Evolutionary conservation across 64 coral and sea anemone genomes (phyloP).

Genomic region (Actinia tenebrosa): DNA sequence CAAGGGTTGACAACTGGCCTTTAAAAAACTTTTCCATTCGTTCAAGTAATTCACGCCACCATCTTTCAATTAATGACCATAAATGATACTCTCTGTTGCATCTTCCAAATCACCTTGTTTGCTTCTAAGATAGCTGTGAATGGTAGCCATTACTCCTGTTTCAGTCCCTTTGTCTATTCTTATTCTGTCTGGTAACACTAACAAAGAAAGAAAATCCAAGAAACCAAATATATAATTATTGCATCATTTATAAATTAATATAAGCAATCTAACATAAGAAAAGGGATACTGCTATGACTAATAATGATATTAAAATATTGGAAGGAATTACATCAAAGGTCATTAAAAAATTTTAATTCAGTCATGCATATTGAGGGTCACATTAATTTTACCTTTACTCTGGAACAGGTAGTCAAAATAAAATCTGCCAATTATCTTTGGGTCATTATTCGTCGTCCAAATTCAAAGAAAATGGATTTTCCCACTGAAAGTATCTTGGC

Average conservation of each 20-base stretch:
- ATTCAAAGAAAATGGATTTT: constrained; percentile 44
- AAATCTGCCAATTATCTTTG: constrained; percentile 37
- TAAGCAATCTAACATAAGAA: too few relatives aligned
- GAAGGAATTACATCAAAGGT: not conserved
- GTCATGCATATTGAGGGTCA: not conserved
- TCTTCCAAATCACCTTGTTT: constrained; percentile 40
- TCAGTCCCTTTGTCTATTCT: constrained; percentile 34
- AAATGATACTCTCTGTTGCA: constrained; percentile 35
- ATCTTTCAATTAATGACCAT: constrained; percentile 31
- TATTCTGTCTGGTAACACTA: constrained; percentile 39
- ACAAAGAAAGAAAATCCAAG: constrained; percentile 5
- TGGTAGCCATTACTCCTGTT: constrained; percentile 46
- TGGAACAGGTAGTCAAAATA: constrained; percentile 44
- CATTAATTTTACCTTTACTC: constrained; percentile 17
- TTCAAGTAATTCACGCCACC: constrained; percentile 36
- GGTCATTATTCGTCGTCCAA: constrained; percentile 33
- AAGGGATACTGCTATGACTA: too few relatives aligned
- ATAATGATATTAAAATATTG: too few relatives aligned
- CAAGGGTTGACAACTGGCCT: not conserved
- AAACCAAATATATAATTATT: not conserved
- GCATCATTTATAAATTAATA: too few relatives aligned
- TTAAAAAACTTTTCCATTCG: constrained; percentile 36
- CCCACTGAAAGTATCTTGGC: constrained; percentile 39
- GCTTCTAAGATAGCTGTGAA: constrained; percentile 32
- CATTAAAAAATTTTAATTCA: not conserved